A percentile compares a stretch with the other conserved stretches of the same genome.
These are phyloP conservation scores for Mantis religiosa DNA, from an alignment of 2,888 invertebrate species.

Conservation along the genomic window DNA sequence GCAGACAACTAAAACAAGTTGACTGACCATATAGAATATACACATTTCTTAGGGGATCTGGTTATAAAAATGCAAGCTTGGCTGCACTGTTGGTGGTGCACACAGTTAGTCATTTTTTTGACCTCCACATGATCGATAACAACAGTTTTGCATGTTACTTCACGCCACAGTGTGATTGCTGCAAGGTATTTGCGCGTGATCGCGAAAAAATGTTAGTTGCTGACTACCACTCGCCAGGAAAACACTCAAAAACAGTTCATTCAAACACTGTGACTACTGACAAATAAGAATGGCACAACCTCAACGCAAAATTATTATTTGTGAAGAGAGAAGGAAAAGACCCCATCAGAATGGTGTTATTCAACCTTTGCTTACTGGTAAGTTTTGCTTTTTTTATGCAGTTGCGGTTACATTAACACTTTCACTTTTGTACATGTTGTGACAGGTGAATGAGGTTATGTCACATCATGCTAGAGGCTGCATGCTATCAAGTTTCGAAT, in stretches of 20 bases:
- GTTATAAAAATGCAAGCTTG: neutral
- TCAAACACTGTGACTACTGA: neutral
- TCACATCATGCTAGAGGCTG: no score
- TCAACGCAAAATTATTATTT: neutral
- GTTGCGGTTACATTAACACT: neutral
- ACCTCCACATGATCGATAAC: constrained; percentile 21
- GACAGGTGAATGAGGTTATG: neutral
- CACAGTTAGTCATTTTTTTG: constrained; percentile 17
- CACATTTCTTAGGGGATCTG: neutral
- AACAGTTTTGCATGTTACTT: neutral
- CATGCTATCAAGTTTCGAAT: no score
- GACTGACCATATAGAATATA: no score
- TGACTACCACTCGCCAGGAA: constrained; percentile 1
- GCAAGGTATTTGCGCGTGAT: constrained; percentile 7
- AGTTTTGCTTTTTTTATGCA: neutral
- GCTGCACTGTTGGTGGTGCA: neutral
- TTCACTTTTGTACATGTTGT: neutral
- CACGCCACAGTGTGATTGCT: neutral
- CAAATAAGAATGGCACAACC: neutral
- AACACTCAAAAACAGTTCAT: neutral
- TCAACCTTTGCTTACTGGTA: constrained; percentile 86
- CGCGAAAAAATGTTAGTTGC: constrained; percentile 22
- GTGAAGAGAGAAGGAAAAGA: constrained; percentile 37
- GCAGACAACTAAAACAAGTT: no score
- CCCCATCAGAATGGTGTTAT: constrained; percentile 76